Base-by-base conservation (phyloP, 2,888 invertebrate genomes). In the Napeogenes inachia region DNA sequence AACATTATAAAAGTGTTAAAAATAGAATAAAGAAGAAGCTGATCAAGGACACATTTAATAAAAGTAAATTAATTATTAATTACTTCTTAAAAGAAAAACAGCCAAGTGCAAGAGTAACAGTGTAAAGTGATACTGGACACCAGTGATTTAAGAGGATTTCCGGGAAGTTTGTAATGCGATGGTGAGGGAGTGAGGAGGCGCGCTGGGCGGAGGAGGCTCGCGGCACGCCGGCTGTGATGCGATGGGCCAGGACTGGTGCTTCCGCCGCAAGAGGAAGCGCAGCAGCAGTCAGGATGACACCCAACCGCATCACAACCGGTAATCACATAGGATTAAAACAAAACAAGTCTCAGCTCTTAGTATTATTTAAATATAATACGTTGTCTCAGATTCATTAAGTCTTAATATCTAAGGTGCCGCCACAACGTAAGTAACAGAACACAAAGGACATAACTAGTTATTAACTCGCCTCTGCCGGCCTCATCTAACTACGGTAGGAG, bases 171-270 rank as follows among this genome's bases (percentile, higher is more conserved):
- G 58, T 68, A 61, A 61, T 32, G 57, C 46, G 38, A 70, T 70
- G 71, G 63, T 63, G 64, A 61, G 59, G 60, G 83, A 84, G 80
- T 69, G 68, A 67, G 69, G 68, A 71, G 66, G 82, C 79, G 88
- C 84, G 80, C 89, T 89, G 89, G 89, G 89, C 82, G 89, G 89
- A 78, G 87, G 89, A 77, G 86, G 89, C 77, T 89, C 89, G 82
- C 86, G 89, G 86, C 85, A 87, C 82, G 85, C 86, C 83, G 87
- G 89, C 82, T 89, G 89, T 87, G 89, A 89, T 86, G 90, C 85
- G 82, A 94, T 94, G 94, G 94, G 94, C 81, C 94, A 94, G 87
- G 94, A 94, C 87, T 94, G 94, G 93, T 94, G 94, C 91, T 93
- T 94, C 84, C 91, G 93, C 75, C 92, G 93, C 84, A 93, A 94